These are phyloP conservation scores for Bufo gargarizans DNA, from an alignment of 2,113 vertebrate genomes.

Conservation along the genomic window DNA sequence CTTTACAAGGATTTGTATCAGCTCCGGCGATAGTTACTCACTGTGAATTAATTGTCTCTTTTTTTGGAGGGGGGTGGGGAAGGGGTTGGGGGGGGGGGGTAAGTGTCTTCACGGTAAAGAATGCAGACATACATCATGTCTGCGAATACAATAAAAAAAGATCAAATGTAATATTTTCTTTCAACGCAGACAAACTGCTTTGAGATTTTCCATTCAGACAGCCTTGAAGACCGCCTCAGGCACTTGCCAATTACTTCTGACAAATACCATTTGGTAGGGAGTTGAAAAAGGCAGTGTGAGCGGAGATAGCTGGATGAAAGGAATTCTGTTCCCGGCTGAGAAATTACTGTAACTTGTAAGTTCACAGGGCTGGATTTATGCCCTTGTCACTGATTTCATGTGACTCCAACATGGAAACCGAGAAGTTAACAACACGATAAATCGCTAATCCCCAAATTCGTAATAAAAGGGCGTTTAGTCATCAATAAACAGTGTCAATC, in stretches of 20 bases:
- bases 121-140: conserved; percentile 74
- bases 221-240: conserved; percentile 71
- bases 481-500: too few species aligned
- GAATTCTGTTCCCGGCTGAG: conserved; percentile 66
- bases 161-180: conserved; percentile 78
- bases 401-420: conserved; percentile 65
- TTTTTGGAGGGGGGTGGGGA: conserved; percentile 25
- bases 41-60: conserved; percentile 61
- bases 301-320: conserved; percentile 73
- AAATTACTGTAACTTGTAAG: conserved; percentile 67
- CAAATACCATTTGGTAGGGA: conserved; percentile 75
- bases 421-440: conserved; percentile 65
- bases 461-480: neutral
- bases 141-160: conserved; percentile 70
- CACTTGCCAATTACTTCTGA: conserved; percentile 71
- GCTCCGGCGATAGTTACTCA: conserved; percentile 62
- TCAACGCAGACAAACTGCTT: conserved; percentile 69
- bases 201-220: conserved; percentile 71
- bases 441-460: conserved; percentile 57
- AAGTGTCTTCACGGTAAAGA: conserved; percentile 69
- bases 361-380: conserved; percentile 59
- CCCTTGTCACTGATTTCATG: conserved; percentile 68
- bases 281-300: conserved; percentile 71
- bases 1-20: conserved; percentile 60
- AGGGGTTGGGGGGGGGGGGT: conserved; percentile 56